A percentile compares a stretch with the other conserved stretches of the same genome.
Evolutionary conservation across 2,888 invertebrate genomes (phyloP).

Genomic region (Rapana venosa): DNA sequence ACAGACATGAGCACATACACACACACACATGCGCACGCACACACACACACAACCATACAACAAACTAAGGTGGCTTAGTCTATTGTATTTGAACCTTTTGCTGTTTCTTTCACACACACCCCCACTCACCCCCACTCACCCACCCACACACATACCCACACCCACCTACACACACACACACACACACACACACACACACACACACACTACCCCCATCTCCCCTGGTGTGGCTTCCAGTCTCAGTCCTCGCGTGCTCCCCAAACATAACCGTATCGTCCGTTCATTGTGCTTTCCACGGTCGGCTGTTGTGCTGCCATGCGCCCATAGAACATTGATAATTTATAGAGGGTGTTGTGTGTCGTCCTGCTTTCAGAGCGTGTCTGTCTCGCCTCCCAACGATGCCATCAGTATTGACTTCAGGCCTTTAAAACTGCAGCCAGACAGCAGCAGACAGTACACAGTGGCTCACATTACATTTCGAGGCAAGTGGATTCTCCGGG

Average conservation of each 20-base stretch:
- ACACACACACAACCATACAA: background rate
- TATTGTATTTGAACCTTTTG: background rate
- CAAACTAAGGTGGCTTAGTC: too few relatives aligned
- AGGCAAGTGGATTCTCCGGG: conserved; percentile 80
- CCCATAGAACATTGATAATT: background rate
- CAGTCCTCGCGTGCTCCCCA: too few relatives aligned
- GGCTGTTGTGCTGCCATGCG: background rate
- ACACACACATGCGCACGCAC: too few relatives aligned
- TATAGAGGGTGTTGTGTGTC: background rate
- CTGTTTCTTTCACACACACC: background rate
- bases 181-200: too few relatives aligned
- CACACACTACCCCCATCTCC: background rate
- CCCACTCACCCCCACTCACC: background rate
- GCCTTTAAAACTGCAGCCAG: conserved; percentile 84
- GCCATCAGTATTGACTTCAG: conserved; percentile 85
- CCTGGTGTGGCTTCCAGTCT: background rate
- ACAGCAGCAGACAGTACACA: conserved; percentile 82
- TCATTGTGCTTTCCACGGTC: background rate
- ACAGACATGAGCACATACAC: background rate
- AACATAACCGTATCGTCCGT: background rate
- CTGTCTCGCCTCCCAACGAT: conserved; percentile 82
- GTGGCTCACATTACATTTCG: conserved; percentile 86
- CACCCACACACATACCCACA: background rate
- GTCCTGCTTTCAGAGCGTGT: conserved; percentile 72
- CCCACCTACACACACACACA: background rate